A percentile compares a stretch with the other conserved stretches of the same genome.
Evolutionary conservation across 2,113 vertebrate genomes (phyloP).

Genomic region (Callipepla squamata): DNA sequence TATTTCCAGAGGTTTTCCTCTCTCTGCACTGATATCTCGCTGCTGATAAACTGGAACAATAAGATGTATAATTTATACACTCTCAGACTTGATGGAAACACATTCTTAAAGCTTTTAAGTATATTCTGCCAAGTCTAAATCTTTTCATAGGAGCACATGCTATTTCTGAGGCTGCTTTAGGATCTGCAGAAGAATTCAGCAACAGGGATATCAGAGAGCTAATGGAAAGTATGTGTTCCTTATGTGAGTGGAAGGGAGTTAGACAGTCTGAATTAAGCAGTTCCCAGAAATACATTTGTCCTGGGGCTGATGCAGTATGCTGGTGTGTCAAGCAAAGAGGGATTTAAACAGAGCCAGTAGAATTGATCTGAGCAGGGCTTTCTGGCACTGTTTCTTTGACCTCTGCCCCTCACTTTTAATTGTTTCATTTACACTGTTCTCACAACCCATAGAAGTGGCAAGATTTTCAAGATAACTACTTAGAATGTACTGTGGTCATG

Average conservation of each 20-base stretch:
- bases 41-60: background rate
- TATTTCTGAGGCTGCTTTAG: background rate
- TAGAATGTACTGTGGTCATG: background rate
- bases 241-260: background rate
- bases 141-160: background rate
- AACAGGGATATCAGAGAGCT: fast-evolving
- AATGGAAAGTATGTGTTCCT: fast-evolving
- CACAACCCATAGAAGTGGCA: background rate
- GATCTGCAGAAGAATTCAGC: background rate
- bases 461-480: background rate
- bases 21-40: background rate
- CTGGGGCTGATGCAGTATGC: background rate
- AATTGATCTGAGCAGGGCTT: background rate
- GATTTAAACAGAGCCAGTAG: conserved; percentile 5
- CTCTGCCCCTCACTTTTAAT: conserved; percentile 21
- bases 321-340: background rate
- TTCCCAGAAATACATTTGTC: background rate
- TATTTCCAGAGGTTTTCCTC: background rate
- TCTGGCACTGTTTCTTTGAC: conserved; percentile 6
- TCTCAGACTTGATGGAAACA: background rate
- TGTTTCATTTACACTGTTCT: conserved; percentile 1
- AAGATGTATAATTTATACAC: background rate
- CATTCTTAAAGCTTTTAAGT: background rate
- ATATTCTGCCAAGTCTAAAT: background rate
- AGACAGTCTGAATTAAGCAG: background rate